Evolutionary conservation across 2,888 invertebrate genomes (phyloP).

Genomic region (Pseudanteris insignis): DNA sequence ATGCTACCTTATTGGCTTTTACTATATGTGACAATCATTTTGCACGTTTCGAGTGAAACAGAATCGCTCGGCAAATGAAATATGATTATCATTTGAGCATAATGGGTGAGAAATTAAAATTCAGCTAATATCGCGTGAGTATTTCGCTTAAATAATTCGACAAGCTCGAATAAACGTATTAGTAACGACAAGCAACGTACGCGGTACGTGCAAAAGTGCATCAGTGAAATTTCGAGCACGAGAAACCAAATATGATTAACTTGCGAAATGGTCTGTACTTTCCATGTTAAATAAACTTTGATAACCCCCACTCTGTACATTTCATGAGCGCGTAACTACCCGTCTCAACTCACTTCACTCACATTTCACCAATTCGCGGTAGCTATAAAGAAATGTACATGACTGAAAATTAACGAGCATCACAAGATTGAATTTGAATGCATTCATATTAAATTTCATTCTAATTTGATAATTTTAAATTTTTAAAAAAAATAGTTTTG

Average conservation of each 20-base stretch:
- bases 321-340: too few relatives aligned
- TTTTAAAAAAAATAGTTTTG: too few relatives aligned
- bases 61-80: too few relatives aligned
- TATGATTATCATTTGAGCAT: too few relatives aligned
- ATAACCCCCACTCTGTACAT: conserved; percentile 10
- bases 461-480: too few relatives aligned
- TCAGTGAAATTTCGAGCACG: conserved; percentile 34
- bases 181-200: conserved; percentile 7
- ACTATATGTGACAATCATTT: too few relatives aligned
- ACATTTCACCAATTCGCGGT: conserved; percentile 20
- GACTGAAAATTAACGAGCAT: conserved; percentile 16
- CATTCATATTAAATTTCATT: conserved; percentile 22
- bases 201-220: conserved; percentile 23
- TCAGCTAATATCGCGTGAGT: neutral
- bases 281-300: conserved; percentile 36
- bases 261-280: conserved; percentile 31
- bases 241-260: conserved; percentile 30
- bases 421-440: too few relatives aligned
- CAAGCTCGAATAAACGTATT: neutral
- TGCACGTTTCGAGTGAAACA: too few relatives aligned
- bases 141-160: neutral
- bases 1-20: too few relatives aligned
- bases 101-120: neutral
- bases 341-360: conserved; percentile 18
- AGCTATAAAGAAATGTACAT: conserved; percentile 24